phyloP scores from a whole-genome alignment of 1,140 invertebrate species.

The Chironomus tepperi region DNA sequence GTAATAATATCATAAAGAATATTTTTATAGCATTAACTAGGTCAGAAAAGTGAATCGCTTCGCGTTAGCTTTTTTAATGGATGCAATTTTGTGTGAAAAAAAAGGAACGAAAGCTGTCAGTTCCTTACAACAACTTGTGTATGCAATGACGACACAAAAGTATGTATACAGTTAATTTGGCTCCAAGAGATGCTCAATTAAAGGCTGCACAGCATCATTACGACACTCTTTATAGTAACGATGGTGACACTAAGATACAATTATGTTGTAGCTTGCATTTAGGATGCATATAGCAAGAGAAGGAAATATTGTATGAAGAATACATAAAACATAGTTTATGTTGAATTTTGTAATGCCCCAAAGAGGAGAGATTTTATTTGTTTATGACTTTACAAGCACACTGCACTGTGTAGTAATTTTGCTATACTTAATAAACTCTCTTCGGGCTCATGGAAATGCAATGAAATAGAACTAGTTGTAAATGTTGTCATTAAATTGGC shows the following conservation, averaged over 20 bases:
- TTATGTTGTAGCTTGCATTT: slow-evolving; percentile 16
- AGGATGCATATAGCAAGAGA: background rate
- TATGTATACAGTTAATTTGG: slow-evolving; percentile 14
- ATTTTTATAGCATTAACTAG: background rate
- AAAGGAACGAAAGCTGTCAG: slow-evolving; percentile 1
- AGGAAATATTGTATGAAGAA: no score
- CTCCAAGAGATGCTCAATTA: slow-evolving; percentile 1
- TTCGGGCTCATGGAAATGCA: no score
- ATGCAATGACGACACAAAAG: background rate
- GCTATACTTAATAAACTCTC: no score
- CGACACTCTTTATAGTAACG: background rate
- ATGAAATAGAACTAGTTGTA: no score
- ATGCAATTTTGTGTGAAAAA: background rate
- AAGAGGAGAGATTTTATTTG: no score
- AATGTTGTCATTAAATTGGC: no score
- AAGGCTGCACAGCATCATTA: slow-evolving; percentile 3
- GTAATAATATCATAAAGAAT: background rate
- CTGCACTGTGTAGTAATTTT: no score
- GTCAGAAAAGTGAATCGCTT: background rate
- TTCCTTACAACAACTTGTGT: background rate
- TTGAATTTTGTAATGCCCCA: no score
- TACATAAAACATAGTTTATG: no score
- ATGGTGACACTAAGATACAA: slow-evolving; percentile 15
- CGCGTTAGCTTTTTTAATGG: background rate
- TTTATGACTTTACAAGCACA: no score